Evolutionary conservation across 92 coral and sea anemone species (phyloP), one percentile per base, ranked within the genome.

Genomic region (Heliopora coerulea): DNA sequence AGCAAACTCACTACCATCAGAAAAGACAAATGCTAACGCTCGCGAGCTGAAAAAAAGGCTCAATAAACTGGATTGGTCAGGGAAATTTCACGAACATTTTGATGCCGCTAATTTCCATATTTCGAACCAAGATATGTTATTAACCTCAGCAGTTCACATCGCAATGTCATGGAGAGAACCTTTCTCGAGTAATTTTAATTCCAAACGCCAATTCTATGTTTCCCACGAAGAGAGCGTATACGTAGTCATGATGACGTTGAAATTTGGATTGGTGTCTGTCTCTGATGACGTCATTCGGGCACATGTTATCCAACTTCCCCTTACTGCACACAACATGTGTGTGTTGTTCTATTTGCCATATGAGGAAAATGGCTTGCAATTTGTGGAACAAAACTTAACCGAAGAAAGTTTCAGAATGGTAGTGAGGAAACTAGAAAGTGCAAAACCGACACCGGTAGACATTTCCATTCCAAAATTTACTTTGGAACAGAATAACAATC

Each of bases 271-370:
- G 23, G 63, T 54, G 35, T 70, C 63, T 23, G n/a, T n/a, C 34
- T 17, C 27, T 10, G 24, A 34, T 35, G 63, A 70, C 49, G 32
- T 15, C 46, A 29, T 70, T 27, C 56, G 37, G 14, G 63, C 77
- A 20, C 31, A 14, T 0, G 63, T 70, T 0, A 4, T 70, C 18
- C 30, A 70, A 54, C 48, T 70, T 20, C 77, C 77, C 3, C 62
- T 70, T 18, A 70, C 77, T 39, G 77, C 77, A n/a, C 63, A 37
- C 23, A 54, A 70, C 62, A 70, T 70, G 77, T 11, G 49, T 54
- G 10, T 54, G 62, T 19, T 70, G 31, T 35, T 70, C 11, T 54
- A 18, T 52, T 19, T 70, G 31, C 77, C 77, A 15, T 12, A 28
- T 18, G 62, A 70, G 8, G 54, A 70, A 30, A 70, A 68, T 25